Evolutionary conservation across 2,888 invertebrate species (phyloP), one percentile per base, ranked within the genome.

Genomic region (Pomacea canaliculata): DNA sequence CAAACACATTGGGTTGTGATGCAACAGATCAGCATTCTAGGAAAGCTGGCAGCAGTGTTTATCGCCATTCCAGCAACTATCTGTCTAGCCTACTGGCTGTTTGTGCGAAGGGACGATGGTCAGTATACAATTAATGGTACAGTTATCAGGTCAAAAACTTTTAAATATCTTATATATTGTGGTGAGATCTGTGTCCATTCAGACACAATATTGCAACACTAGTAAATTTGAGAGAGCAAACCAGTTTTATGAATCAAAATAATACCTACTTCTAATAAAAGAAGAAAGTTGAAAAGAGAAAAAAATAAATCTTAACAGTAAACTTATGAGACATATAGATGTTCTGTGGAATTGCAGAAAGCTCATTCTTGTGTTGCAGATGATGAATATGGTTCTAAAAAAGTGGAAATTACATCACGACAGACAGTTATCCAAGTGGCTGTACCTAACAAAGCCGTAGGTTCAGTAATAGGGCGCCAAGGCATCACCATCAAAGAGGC

Each of bases 401-500:
- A 62, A 12, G 76, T 83, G 16, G 80, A 84, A 23, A 86, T 23
- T 23, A 23, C 87, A n/a, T 85, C 88, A 9, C 79, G 85, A 67
- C 89, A 89, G 74, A 88, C 88, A n/a, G 79, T 87, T 48, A 88
- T 90, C 65, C 87, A 89, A 75, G 78, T 93, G 87, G 83, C 83
- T n/a, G 86, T 92, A 13, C 92, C 92, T 0, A 85, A 87, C 19
- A 89, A 89, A 59, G 85, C 84, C 69, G 90, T 91, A 7, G 91
- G 91, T 4, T 85, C 89, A 37, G 84, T 92, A 27, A 92, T 92
- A 77, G 92, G 97, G 62, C 93, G 95, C 83, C 93, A 93, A 84
- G 96, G 97, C 10, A 91, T 93, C n/a, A 94, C 94, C 85, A 93
- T 97, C 71, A 95, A 94, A 89, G 92, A 93, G 86, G 89, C 48